Evolutionary conservation across 37 sponge, comb jelly and placozoan genomes (phyloP).

Genomic region (Bolinopsis microptera): DNA sequence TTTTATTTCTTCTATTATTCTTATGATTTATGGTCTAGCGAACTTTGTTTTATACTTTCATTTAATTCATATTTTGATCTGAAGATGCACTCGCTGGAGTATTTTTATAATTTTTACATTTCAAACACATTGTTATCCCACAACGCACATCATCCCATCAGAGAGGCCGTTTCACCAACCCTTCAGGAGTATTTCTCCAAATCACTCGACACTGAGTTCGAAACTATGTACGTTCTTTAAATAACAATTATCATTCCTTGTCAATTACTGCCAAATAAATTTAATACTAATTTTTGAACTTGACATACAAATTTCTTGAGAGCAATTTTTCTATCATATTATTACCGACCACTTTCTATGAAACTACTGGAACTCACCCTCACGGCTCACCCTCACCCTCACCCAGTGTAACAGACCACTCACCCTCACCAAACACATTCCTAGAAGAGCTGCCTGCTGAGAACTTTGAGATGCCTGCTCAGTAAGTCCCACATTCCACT

Average conservation of each 20-base stretch:
- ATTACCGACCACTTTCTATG: no score
- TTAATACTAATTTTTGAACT: no score
- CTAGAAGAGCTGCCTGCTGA: conserved; percentile 7
- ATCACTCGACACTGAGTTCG: conserved; percentile 46
- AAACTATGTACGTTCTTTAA: background rate
- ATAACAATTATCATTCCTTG: no score
- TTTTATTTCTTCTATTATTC: background rate
- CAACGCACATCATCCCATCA: no score
- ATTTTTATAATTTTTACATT: no score
- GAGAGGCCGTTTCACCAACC: conserved; percentile 5
- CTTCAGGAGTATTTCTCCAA: conserved; percentile 25
- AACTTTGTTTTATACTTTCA: background rate
- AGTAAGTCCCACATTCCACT: conserved; percentile 45
- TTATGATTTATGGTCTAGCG: no score
- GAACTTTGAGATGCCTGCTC: conserved; percentile 24
- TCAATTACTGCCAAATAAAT: no score
- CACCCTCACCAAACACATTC: conserved; percentile 40
- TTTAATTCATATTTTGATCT: background rate
- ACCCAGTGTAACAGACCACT: background rate
- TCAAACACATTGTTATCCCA: no score
- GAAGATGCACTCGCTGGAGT: no score
- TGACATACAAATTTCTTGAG: no score
- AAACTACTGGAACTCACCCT: conserved; percentile 13
- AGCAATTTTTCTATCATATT: no score
- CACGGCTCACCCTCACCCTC: no score